Conservation (phyloP, 2,113 vertebrate genomes). For the Leptosomus discolor region DNA sequence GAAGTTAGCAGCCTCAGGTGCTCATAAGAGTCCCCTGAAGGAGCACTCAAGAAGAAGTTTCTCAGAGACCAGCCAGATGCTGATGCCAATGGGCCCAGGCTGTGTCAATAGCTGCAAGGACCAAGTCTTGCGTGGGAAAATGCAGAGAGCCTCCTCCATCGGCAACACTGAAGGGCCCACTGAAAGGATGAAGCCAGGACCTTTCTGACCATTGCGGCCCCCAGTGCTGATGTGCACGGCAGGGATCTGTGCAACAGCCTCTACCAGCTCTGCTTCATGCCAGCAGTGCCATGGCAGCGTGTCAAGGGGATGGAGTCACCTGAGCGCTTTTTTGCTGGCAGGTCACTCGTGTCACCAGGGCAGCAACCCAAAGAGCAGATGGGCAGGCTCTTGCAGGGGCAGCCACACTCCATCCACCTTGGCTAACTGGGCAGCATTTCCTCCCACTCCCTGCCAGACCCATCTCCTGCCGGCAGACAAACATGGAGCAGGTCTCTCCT, state of each 20-base stretch:
- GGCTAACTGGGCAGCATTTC: neutral
- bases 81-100: accelerated
- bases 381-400: neutral
- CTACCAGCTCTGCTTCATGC: neutral
- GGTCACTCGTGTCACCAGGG: accelerated
- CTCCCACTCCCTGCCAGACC: neutral
- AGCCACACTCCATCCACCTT: accelerated
- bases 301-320: neutral
- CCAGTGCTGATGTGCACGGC: accelerated
- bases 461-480: neutral
- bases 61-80: neutral
- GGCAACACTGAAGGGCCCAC: accelerated
- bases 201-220: neutral
- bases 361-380: neutral
- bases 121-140: neutral
- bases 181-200: neutral
- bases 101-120: neutral
- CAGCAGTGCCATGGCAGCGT: accelerated
- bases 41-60: neutral
- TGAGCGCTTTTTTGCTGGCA: neutral
- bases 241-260: neutral
- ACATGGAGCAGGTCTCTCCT: neutral
- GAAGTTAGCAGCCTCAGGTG: neutral
- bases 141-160: neutral
- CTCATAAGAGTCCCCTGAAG: neutral